phyloP scores from a whole-genome alignment of 2,113 vertebrate species.

The Sylvilagus bachmani region DNA sequence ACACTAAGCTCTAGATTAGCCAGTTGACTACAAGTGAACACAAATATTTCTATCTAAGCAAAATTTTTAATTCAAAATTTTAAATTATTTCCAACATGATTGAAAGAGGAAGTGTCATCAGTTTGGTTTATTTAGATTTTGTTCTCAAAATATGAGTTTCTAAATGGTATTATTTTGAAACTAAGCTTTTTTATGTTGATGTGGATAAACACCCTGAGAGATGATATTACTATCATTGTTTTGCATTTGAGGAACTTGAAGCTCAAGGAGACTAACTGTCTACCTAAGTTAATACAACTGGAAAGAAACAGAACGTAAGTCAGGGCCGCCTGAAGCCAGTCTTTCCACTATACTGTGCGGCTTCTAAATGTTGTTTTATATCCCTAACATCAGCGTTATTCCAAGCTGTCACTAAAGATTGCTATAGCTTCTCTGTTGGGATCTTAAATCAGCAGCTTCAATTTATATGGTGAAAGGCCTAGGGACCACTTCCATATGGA shows the following conservation, averaged over 20 bases:
- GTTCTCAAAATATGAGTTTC: background rate
- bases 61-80: background rate
- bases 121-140: background rate
- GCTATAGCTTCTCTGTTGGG: background rate
- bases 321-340: background rate
- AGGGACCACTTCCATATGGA: constrained; percentile 53
- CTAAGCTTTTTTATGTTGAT: background rate
- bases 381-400: constrained; percentile 19
- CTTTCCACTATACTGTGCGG: background rate
- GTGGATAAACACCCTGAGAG: constrained; percentile 7
- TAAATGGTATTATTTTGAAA: background rate
- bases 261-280: background rate
- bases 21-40: background rate
- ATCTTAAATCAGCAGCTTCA: constrained; percentile 38
- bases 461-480: constrained; percentile 14
- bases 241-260: background rate
- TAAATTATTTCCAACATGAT: background rate
- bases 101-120: background rate
- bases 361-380: background rate
- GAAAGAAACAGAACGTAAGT: constrained; percentile 21
- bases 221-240: background rate
- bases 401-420: background rate
- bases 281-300: background rate
- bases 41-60: background rate
- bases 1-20: background rate